A percentile compares a stretch with the other conserved stretches of the same genome.
Evolutionary conservation across 2,113 vertebrate species (phyloP).

Genomic region (Leptobrachium ailaonicum): DNA sequence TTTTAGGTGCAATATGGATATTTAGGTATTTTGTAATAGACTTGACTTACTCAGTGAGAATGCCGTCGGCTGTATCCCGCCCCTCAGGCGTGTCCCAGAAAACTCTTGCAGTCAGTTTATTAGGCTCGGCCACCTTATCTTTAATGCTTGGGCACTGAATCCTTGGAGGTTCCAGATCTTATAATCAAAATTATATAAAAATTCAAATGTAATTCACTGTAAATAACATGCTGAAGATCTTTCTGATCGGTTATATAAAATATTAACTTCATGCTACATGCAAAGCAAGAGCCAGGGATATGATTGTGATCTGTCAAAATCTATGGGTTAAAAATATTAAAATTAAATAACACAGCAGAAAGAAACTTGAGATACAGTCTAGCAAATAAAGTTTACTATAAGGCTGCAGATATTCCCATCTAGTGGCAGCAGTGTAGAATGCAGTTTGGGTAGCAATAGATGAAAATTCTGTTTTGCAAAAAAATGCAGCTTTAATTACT

Average conservation of each 20-base stretch:
- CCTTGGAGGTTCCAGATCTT: conserved; percentile 87
- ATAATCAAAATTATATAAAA: conserved; percentile 25
- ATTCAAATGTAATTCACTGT: neutral
- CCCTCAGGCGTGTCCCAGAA: conserved; percentile 95
- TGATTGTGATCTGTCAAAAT: too few relatives aligned
- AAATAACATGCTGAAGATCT: too few relatives aligned
- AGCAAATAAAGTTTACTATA: neutral
- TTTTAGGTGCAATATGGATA: too few relatives aligned
- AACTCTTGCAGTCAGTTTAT: conserved; percentile 88
- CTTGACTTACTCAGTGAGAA: conserved; percentile 91
- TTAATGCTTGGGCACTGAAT: conserved; percentile 93
- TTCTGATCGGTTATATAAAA: too few relatives aligned
- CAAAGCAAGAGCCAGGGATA: too few relatives aligned
- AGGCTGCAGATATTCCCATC: neutral
- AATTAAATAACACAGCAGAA: too few relatives aligned
- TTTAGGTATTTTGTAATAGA: neutral
- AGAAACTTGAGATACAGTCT: too few relatives aligned
- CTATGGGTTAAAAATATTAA: too few relatives aligned
- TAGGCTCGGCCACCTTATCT: conserved; percentile 89
- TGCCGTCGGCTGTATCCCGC: conserved; percentile 90
- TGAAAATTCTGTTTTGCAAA: too few relatives aligned
- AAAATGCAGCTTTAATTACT: too few relatives aligned
- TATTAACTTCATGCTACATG: too few relatives aligned
- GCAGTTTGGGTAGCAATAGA: neutral
- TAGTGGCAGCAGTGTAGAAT: neutral